Base-by-base conservation (phyloP, 2,113 vertebrate genomes). In the Falcunculus frontatus region DNA sequence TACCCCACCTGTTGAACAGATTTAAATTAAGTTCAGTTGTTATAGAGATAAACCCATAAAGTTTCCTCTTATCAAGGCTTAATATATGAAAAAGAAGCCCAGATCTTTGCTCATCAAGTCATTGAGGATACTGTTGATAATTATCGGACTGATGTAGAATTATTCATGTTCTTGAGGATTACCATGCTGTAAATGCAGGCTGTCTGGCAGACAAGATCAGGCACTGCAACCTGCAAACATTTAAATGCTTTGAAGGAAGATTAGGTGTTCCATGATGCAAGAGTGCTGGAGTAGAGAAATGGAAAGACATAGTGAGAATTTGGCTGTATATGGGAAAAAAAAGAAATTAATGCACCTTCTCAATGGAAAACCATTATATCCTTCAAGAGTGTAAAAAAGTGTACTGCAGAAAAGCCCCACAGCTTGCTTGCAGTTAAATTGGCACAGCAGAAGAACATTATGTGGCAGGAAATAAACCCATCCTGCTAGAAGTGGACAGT, bases 81-180 rank as follows among this genome's bases (percentile, higher is more conserved):
- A 9, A 7, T 33, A 8, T 49, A 33, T 6, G 3, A 52, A 44
- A 60, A 44, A 42, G 17, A 88, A 85, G 37, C 42, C 47, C 62
- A 82, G 3, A 57, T 86, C 29, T 39, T 80, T 90, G 29, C 29
- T 77, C 2, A 20, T 35, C 22, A 57, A 33, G 29, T 74, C 20
- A 30, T 16, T 88, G 37, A 88, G 37, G 37, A 52, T 39, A 22
- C 27, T 52, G 70, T 62, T 92, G 85, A 77, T 93, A 95, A 39
- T 93, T 90, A 70, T 86, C 75, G 86, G 67, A 27, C n/a, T 39
- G 41, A 65, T 76, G 12, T 7, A 76, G 67, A 80, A 42, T 90
- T 77, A 94, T 78, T 75, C 23, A 74, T 65, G 46, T 70, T 30
- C 74, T 72, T 73, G 62, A 75, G 23, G 73, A 69, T 92, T 94